Base-by-base conservation (phyloP, 2,888 invertebrate genomes). In the Pyrocoelia pectoralis region DNA sequence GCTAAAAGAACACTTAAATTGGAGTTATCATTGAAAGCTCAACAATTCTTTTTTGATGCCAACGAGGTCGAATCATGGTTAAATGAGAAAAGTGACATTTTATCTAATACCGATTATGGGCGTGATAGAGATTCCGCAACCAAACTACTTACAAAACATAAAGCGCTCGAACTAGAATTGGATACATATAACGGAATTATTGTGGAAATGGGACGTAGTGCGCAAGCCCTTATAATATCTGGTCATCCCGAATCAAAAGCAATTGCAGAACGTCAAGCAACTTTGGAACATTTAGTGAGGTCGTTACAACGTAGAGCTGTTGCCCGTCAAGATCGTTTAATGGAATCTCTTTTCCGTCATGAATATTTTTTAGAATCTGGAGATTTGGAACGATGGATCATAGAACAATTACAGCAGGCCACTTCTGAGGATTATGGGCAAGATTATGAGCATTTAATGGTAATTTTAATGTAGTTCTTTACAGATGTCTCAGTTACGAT, bases 61-160 rank as follows among this genome's bases (percentile, higher is more conserved):
- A 89, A 89, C 48, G 96, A 96, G 81, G 92, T 97, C 66, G 97
- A 97, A 81, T 89, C 92, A 18, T 97, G 97, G 97, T 85, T 97
- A 67, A 89, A 89, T 33, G 97, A 97, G 82, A 93, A 93, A 78
- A 90, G 89, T 49, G 91, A 93, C 65, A 88, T 92, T 24, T 82
- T 97, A 3, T 87, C 88, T 28, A 91, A 91, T n/a, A 90, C 89
- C 0, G 95, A 96, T 78, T 92, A 91, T 67, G 96, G 96, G n/a
- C 84, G 91, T 51, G 96, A 97, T 80, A 86, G 95, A 29, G 95
- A 95, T 74, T 88, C 94, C 0, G 95, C 96, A 13, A 94, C 96
- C 38, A 97, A 96, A 81, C 84, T 98, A 43, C 84, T 98, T 13
- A 96, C 97, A 0, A 94, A 95, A 78, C 97, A 98, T 79, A 98